These are phyloP conservation scores for Daptonema setosum DNA, from an alignment of 2,888 invertebrate genomes.

Conservation along the genomic window DNA sequence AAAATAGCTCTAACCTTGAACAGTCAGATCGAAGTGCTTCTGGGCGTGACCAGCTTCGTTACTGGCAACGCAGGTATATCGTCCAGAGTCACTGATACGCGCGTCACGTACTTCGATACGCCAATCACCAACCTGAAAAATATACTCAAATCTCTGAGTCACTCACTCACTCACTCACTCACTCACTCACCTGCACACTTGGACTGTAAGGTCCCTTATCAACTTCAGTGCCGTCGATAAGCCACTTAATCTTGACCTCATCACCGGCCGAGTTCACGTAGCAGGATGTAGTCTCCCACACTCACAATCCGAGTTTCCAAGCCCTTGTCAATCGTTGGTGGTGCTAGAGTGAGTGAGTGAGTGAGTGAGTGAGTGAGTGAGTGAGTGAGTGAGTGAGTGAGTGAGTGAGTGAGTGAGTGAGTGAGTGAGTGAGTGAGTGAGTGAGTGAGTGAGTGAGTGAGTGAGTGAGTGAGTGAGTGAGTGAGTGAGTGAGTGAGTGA, in stretches of 20 bases:
- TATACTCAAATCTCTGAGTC: too few relatives aligned
- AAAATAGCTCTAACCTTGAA: too few relatives aligned
- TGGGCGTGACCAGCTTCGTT: conserved; percentile 37
- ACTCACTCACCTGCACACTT: neutral
- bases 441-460: too few relatives aligned
- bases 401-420: too few relatives aligned
- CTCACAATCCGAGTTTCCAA: conserved; percentile 11
- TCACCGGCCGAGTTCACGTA: conserved; percentile 25
- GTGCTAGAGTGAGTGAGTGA: too few relatives aligned
- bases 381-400: too few relatives aligned
- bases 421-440: too few relatives aligned
- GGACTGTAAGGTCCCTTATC: conserved; percentile 28
- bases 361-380: too few relatives aligned
- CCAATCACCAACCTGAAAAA: conserved; percentile 11
- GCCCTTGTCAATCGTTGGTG: conserved; percentile 15
- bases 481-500: too few relatives aligned
- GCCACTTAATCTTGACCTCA: conserved; percentile 11
- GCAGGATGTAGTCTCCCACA: conserved; percentile 29
- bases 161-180: too few relatives aligned
- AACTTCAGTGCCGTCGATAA: conserved; percentile 19
- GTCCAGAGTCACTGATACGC: conserved; percentile 35
- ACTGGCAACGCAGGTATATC: conserved; percentile 38
- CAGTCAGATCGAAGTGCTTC: conserved; percentile 36
- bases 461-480: too few relatives aligned
- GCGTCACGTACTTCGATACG: conserved; percentile 17